Base-by-base conservation (phyloP, 2,113 vertebrate species). In the Lanius ludovicianus region DNA sequence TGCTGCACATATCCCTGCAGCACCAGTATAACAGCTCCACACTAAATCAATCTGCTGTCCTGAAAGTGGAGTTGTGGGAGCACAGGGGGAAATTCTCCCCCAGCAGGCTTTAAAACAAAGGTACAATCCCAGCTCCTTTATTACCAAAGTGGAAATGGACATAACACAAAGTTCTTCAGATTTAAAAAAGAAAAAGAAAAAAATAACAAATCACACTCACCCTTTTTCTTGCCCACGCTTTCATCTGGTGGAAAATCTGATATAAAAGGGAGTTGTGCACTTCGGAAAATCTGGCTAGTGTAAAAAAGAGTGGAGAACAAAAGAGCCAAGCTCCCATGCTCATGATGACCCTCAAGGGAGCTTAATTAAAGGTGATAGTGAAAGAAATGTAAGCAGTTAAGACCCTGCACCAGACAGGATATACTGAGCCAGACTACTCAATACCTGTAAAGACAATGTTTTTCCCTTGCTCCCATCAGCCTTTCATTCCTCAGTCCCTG, bases 221-320 rank as follows among this genome's bases (percentile, higher is more conserved):
- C 27, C 15, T 62, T 69, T 83, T 93, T 94, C 76, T 67, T 14
- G 33, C 68, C 65, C 18, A 50, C 27, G 15, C 69, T 93, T 96
- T 92, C 73, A 89, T 95, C 77, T 92, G 88, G 80, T 94, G 96
- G 93, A 96, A 96, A 97, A 94, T 90, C 39, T 97, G 87, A 96
- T 91, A 95, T 92, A 88, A 95, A 96, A 52, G 67, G 35, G 87
- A 95, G 52, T 60, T 67, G 35, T 20, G 2, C 6, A 2, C 52
- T 94, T 86, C 0, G 56, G 90, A 94, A 96, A 96, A 93, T 92
- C 90, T 92, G 88, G 80, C 64, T 90, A 75, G 56, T 24, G 8
- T 86, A 59, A 88, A 94, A 97, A 80, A 63, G n/a, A 49, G 33
- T 15, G 13, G 56, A 67, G 92, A 95, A 93, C 33, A 90, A 81